Percentiles rank a stretch among this genome's conserved stretches.
These are phyloP conservation scores for Girardia tigrina DNA, from an alignment of 2,888 invertebrate species.

Conservation along the genomic window DNA sequence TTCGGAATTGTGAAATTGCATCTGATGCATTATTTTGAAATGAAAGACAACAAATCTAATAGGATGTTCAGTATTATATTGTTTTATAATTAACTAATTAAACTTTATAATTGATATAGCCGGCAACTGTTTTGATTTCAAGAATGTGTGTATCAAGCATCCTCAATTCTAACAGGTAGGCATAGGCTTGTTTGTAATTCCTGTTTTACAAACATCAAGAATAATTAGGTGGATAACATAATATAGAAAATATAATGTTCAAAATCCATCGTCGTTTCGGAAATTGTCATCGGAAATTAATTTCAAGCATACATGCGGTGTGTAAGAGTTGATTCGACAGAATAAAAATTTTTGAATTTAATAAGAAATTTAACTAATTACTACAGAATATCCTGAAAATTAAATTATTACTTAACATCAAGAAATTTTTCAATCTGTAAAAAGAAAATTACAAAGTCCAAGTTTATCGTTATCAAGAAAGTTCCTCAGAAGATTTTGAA, in stretches of 20 bases:
- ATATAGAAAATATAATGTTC: neutral
- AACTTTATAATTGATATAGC: constrained; percentile 79
- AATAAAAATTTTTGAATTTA: too few relatives aligned
- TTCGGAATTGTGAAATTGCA: constrained; percentile 80
- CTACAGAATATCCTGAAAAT: too few relatives aligned
- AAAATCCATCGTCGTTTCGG: too few relatives aligned
- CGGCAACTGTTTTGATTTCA: constrained; percentile 83
- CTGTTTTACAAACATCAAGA: constrained; percentile 42
- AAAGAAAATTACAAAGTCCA: too few relatives aligned
- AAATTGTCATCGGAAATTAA: too few relatives aligned
- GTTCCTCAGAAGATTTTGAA: too few relatives aligned
- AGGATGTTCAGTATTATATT: constrained; percentile 32
- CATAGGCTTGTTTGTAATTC: constrained; percentile 66
- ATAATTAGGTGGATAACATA: neutral
- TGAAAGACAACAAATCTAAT: constrained; percentile 66
- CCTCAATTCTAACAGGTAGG: constrained; percentile 70
- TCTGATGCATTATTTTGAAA: constrained; percentile 80
- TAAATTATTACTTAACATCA: too few relatives aligned
- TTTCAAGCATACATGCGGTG: too few relatives aligned
- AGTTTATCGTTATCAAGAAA: too few relatives aligned
- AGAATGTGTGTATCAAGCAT: constrained; percentile 75
- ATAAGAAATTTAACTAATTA: too few relatives aligned
- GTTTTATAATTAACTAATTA: neutral
- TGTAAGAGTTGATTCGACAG: too few relatives aligned
- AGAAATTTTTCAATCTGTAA: too few relatives aligned